phyloP scores from a whole-genome alignment of 2,888 invertebrate genomes.

The Hybos culiciformis region DNA sequence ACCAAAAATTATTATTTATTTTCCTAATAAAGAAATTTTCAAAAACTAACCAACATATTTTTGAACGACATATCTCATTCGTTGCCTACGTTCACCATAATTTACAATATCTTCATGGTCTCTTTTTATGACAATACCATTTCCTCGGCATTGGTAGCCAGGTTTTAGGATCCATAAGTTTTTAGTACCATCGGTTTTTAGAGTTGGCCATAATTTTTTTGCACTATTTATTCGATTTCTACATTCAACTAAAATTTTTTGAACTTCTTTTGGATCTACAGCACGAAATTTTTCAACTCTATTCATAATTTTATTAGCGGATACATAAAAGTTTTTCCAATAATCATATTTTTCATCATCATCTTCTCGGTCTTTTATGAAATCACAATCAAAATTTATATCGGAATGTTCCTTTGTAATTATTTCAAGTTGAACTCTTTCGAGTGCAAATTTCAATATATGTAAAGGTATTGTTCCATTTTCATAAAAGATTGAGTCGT shows the following conservation, averaged over 20 bases:
- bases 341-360: background rate
- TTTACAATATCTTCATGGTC: background rate
- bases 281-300: background rate
- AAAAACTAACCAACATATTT: background rate
- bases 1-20: background rate
- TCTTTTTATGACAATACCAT: background rate
- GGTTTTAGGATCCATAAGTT: slow-evolving; percentile 82
- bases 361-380: background rate
- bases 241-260: no score
- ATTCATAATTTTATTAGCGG: background rate
- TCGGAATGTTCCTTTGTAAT: background rate
- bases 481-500: slow-evolving; percentile 34
- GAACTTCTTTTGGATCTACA: background rate
- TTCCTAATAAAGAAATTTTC: background rate
- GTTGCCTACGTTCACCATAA: background rate
- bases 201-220: slow-evolving; percentile 45
- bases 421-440: slow-evolving; percentile 44
- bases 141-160: slow-evolving; percentile 53
- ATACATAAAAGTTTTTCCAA: background rate
- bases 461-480: slow-evolving; percentile 42
- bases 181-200: slow-evolving; percentile 55
- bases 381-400: background rate
- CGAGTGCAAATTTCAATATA: slow-evolving; percentile 53
- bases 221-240: background rate
- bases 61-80: background rate